Evolutionary conservation across 2,888 invertebrate genomes (phyloP).

Genomic region (Crepidodera aurea): DNA sequence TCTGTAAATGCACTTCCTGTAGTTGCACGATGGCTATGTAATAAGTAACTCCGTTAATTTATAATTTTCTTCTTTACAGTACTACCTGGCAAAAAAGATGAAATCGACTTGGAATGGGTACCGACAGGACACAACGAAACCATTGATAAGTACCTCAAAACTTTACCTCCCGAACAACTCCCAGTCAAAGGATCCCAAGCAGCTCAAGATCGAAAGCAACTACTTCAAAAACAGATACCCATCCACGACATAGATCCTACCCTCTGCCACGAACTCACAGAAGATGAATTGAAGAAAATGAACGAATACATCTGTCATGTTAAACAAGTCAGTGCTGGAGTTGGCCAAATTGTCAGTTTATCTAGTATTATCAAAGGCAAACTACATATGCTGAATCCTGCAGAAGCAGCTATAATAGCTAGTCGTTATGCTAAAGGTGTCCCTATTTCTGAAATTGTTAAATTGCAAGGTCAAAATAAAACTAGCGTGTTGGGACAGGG

Average conservation of each 20-base stretch:
- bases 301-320: slow-evolving; percentile 60
- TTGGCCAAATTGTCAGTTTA: slow-evolving; percentile 55
- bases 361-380: slow-evolving; percentile 47
- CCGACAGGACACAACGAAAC: slow-evolving; percentile 59
- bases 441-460: slow-evolving; percentile 52
- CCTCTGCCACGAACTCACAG: slow-evolving; percentile 66
- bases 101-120: slow-evolving; percentile 59
- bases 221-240: slow-evolving; percentile 85
- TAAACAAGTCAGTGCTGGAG: slow-evolving; percentile 58
- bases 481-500: slow-evolving; percentile 26
- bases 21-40: no score
- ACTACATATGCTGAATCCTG: slow-evolving; percentile 39
- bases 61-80: no score
- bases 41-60: no score
- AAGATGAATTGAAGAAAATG: slow-evolving; percentile 58
- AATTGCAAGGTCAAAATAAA: slow-evolving; percentile 47
- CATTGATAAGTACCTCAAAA: slow-evolving; percentile 59
- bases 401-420: slow-evolving; percentile 49
- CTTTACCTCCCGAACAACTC: slow-evolving; percentile 74
- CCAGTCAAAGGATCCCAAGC: slow-evolving; percentile 85
- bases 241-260: slow-evolving; percentile 80
- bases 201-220: slow-evolving; percentile 78
- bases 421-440: slow-evolving; percentile 50
- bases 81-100: slow-evolving; percentile 58
- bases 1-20: no score